Conservation (phyloP, 1,140 invertebrate genomes). For the Cyclina sinensis region DNA sequence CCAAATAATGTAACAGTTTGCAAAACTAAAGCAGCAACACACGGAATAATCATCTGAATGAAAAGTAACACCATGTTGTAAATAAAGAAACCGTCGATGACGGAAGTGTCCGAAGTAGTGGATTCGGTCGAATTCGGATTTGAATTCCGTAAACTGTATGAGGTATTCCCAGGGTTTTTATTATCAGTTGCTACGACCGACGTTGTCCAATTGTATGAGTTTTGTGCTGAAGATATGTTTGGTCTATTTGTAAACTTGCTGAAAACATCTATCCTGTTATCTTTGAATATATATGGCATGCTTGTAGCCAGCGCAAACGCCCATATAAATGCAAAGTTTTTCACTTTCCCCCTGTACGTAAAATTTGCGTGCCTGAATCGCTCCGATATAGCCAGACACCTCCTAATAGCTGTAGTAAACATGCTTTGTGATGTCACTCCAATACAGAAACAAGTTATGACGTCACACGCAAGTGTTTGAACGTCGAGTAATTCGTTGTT, state of each 20-base stretch:
- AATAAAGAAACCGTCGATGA: not conserved
- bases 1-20: slow-evolving; percentile 24
- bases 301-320: not conserved
- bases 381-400: slow-evolving; percentile 16
- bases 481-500: not conserved
- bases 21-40: not conserved
- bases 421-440: slow-evolving; percentile 39
- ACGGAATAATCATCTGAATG: slow-evolving; percentile 8
- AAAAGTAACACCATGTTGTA: slow-evolving; percentile 32
- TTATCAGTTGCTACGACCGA: not conserved
- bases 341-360: slow-evolving; percentile 47
- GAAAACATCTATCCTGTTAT: not conserved
- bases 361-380: slow-evolving; percentile 44
- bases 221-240: too few species aligned
- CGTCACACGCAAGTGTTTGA: not conserved
- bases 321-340: slow-evolving; percentile 32
- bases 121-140: not conserved
- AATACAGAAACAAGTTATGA: slow-evolving; percentile 14
- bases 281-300: slow-evolving; percentile 29
- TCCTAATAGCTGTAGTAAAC: slow-evolving; percentile 19
- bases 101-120: not conserved
- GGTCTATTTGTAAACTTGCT: not conserved
- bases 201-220: too few species aligned
- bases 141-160: not conserved
- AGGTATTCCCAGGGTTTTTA: not conserved